Evolutionary conservation across 2,888 invertebrate species (phyloP).

Genomic region (Caenorhabditis zanzibari): DNA sequence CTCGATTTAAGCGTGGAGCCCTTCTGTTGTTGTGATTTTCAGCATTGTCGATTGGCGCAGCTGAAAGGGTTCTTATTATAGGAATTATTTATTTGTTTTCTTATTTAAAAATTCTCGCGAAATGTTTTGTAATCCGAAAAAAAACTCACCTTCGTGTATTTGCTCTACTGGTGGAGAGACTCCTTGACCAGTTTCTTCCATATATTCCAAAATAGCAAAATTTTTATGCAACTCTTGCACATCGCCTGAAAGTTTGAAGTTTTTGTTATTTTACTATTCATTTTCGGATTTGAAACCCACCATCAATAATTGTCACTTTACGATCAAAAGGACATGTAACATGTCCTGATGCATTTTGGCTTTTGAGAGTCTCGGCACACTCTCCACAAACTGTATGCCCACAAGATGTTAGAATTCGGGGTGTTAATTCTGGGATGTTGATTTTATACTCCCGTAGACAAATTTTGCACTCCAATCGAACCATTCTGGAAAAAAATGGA

Average conservation of each 20-base stretch:
- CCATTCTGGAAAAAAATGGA: conserved; percentile 1
- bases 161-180: neutral
- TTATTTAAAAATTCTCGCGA: too few relatives aligned
- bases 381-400: conserved; percentile 14
- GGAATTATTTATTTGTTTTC: too few relatives aligned
- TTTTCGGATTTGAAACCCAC: neutral
- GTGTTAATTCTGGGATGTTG: neutral
- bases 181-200: neutral
- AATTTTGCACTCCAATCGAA: conserved; percentile 14
- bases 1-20: too few relatives aligned
- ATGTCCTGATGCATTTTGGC: neutral
- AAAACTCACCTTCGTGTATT: neutral
- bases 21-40: too few relatives aligned
- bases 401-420: conserved; percentile 1
- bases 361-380: neutral
- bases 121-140: too few relatives aligned
- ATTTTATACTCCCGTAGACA: conserved; percentile 3
- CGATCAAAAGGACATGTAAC: conserved; percentile 15
- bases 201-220: neutral
- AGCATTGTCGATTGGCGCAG: too few relatives aligned
- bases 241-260: neutral
- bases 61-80: too few relatives aligned
- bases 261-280: neutral
- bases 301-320: neutral
- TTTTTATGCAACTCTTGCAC: conserved; percentile 20